phyloP scores from a whole-genome alignment of 2,113 vertebrate species.

The Galbula dea region DNA sequence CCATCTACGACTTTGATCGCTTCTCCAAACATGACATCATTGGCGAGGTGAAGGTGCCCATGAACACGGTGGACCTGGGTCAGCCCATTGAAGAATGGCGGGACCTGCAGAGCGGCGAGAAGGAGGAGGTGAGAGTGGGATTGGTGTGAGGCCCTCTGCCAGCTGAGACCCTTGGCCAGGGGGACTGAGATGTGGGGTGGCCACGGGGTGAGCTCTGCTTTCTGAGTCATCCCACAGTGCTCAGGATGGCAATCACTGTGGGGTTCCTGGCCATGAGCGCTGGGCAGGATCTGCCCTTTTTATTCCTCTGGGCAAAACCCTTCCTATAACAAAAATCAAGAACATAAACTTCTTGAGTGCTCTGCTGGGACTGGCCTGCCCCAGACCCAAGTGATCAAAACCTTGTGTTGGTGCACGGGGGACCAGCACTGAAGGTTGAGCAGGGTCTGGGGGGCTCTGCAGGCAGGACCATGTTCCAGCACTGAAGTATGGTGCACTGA shows the following conservation, averaged over 20 bases:
- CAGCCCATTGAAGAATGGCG: constrained; percentile 96
- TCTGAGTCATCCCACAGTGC: not conserved
- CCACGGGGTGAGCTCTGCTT: not conserved
- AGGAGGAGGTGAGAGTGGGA: constrained; percentile 85
- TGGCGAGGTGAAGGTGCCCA: constrained; percentile 90
- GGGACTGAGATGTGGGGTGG: not conserved
- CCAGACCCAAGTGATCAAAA: not conserved
- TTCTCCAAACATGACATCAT: constrained; percentile 98
- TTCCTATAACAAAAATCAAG: not conserved
- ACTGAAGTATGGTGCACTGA: accelerated
- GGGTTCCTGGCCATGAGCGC: not conserved
- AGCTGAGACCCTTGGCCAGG: not conserved
- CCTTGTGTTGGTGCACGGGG: not conserved
- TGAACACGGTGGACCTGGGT: constrained; percentile 95
- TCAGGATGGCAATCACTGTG: accelerated
- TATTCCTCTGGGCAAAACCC: not conserved
- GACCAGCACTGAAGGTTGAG: not conserved
- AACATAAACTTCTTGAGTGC: not conserved
- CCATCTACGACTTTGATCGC: constrained; percentile 96
- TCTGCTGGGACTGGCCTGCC: not conserved
- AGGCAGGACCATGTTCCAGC: accelerated
- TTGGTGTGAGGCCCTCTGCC: accelerated
- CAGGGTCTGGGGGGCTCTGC: not conserved
- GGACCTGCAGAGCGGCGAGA: constrained; percentile 93
- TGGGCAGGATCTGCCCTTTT: not conserved